Conservation (phyloP, 2,113 vertebrate genomes). For the Galeopterus variegatus region DNA sequence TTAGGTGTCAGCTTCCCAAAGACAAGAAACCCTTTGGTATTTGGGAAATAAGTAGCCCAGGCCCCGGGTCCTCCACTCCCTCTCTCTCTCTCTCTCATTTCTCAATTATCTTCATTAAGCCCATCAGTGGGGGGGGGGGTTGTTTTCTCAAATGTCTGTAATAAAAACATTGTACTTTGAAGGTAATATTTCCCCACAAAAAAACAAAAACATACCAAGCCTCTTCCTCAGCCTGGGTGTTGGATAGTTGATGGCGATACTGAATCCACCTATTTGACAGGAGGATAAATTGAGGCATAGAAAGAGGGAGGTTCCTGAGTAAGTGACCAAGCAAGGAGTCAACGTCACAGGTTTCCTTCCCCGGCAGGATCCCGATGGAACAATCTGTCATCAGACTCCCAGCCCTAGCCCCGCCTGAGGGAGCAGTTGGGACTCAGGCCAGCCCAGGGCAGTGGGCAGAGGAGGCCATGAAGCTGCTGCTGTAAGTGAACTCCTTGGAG, state of each 20-base stretch:
- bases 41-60: background rate
- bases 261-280: background rate
- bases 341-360: background rate
- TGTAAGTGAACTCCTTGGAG: background rate
- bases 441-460: background rate
- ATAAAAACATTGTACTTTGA: no score
- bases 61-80: background rate
- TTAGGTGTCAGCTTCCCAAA: background rate
- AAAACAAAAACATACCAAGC: background rate
- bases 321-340: background rate
- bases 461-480: background rate
- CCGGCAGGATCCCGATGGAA: background rate
- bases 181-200: conserved; percentile 27
- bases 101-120: no score
- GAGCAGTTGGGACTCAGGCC: background rate
- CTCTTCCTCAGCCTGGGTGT: background rate
- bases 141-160: no score
- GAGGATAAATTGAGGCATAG: background rate
- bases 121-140: no score
- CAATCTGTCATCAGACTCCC: background rate
- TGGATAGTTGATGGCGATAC: background rate
- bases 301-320: background rate
- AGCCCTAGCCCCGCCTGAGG: background rate
- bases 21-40: background rate
- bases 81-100: no score